Evolutionary conservation across 2,888 invertebrate genomes (phyloP).

Genomic region (Eilema griseolum): DNA sequence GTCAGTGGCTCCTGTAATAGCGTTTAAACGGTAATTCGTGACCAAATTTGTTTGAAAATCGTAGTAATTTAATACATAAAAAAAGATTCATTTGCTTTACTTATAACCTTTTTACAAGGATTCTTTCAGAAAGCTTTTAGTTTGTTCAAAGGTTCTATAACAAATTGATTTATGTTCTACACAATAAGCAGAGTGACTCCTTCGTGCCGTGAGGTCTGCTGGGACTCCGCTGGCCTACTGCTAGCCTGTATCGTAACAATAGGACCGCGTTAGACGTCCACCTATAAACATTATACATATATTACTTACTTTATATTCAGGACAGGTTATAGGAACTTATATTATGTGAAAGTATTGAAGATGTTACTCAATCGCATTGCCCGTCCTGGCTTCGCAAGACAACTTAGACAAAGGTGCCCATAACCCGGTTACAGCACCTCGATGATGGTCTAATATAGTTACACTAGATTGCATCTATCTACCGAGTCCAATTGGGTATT

Average conservation of each 20-base stretch:
- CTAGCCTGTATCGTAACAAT: slow-evolving; percentile 9
- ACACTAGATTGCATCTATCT: too few relatives aligned
- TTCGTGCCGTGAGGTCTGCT: not conserved
- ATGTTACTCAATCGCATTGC: slow-evolving; percentile 6
- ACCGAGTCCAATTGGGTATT: too few relatives aligned
- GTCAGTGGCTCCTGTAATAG: too few relatives aligned
- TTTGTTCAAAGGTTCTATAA: not conserved
- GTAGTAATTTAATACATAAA: too few relatives aligned
- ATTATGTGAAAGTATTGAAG: slow-evolving; percentile 5
- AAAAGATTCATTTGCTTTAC: too few relatives aligned
- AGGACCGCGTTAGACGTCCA: not conserved
- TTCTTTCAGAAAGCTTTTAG: not conserved
- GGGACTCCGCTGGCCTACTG: not conserved
- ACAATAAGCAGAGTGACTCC: not conserved
- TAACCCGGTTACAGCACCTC: too few relatives aligned
- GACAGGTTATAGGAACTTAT: slow-evolving; percentile 2
- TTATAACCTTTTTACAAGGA: too few relatives aligned
- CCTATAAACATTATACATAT: slow-evolving; percentile 7
- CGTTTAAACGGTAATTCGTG: too few relatives aligned
- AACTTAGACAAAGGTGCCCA: too few relatives aligned
- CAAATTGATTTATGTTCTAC: not conserved
- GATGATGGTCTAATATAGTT: too few relatives aligned
- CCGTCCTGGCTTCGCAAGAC: not conserved
- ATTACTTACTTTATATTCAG: slow-evolving; percentile 10
- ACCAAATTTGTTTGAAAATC: too few relatives aligned